Base-by-base conservation (phyloP, 1,140 invertebrate genomes). In the Conopomorpha cramerella region DNA sequence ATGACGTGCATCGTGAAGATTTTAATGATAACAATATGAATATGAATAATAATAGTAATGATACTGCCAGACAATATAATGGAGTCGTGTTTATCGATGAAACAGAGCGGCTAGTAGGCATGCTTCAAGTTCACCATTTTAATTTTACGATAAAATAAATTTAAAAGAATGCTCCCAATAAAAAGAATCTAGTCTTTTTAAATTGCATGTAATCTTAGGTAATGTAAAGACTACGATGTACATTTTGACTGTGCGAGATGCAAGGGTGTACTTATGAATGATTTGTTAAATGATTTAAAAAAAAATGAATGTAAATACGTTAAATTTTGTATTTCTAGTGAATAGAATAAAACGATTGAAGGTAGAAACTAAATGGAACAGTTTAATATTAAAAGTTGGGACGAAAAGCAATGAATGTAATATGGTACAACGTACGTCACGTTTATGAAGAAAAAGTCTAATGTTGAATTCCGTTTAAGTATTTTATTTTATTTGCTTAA, bases 281-380 rank as follows among this genome's bases (percentile, higher is more conserved):
- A 66, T 72, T 55, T 58, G 54, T 76, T 70, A 50, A 58, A 65
- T 46, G 37, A 39, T 46, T 42, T 60, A 59, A 65, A 73, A 70
- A 72, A 74, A 64, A 64, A 58, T 68, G n/a, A n/a, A n/a, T 76
- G 67, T 76, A 76, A 72, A 76, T 76, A 76, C 71, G 71, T 76
- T 76, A 72, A 72, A 71, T 72, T 76, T 76, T 76, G 67, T 76
- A 76, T 72, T 76, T 57, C 60, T 76, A 76, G 67, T 64, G n/a
- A 59, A 68, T 71, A 70, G 63, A 67, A 64, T 58, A 62, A n/a
- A n/a, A n/a, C n/a, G n/a, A n/a, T n/a, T n/a, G n/a, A n/a, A n/a
- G n/a, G n/a, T n/a, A n/a, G n/a, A n/a, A n/a, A n/a, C n/a, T n/a
- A n/a, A n/a, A n/a, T n/a, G n/a, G n/a, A n/a, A n/a, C n/a, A n/a